Base-by-base conservation (phyloP, 2,888 invertebrate species). In the Drosophila pegasa region DNA sequence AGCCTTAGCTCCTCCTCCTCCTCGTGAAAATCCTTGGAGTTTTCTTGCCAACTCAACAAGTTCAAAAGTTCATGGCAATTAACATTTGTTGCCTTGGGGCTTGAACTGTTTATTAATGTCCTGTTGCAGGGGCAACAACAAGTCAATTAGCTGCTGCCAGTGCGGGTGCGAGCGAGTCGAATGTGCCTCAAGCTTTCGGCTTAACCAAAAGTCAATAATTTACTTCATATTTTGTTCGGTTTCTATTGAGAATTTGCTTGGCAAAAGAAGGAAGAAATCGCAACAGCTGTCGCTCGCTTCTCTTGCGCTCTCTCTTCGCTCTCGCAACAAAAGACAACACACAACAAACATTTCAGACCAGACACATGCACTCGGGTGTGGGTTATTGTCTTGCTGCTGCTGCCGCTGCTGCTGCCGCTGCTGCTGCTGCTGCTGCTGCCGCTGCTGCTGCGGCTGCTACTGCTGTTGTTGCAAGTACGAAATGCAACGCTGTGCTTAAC, bases 401-500 rank as follows among this genome's bases (percentile, higher is more conserved):
- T 33, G 45, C 7, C 3, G 40, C 22, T 41, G n/a, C n/a, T n/a
- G n/a, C n/a, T n/a, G n/a, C n/a, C n/a, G n/a, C n/a, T n/a, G n/a
- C n/a, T 61, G 37, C 27, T 51, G 35, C 16, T 25, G 38, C 56
- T 51, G 57, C 8, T 68, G 58, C 51, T 71, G 71, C 76, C n/a
- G n/a, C n/a, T 72, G 43, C 54, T 33, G 71, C 47, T 33, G 38
- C 47, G 27, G 45, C 25, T 61, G 37, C 27, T 51, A 29, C 16
- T 25, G 38, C 56, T 51, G 57, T 10, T 68, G 58, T 54, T 71
- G 71, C 76, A 67, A 61, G 58, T 38, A 64, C 29, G 55, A 57
- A 63, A 59, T 75, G 78, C 78, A 71, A 59, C 52, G 78, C 67
- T 72, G 68, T 75, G 75, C 75, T 75, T 72, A 75, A 75, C 75